Evolutionary conservation across 2,113 vertebrate species (phyloP), one percentile per base, ranked within the genome.

Genomic region (Apeltes quadracus): DNA sequence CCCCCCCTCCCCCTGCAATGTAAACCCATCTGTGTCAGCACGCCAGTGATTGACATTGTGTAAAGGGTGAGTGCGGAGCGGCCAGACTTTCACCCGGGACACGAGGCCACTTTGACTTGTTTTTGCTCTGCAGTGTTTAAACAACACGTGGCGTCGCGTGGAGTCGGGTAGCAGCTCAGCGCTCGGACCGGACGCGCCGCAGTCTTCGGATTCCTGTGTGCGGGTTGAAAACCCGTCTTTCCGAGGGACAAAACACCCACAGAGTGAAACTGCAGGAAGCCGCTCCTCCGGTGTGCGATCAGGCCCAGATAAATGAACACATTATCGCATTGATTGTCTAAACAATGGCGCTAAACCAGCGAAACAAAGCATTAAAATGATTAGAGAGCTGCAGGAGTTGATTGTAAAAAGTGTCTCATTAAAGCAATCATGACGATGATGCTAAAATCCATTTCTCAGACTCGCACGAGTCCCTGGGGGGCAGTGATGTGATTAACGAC

Each of bases 141-240:
- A 29, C 29, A 29, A 29, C 29, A 50, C 11, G 10, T 5, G 4
- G 61, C 22, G 61, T 55, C 4, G 29, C 48, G 63, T 25, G 15
- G 63, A 82, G 78, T 57, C 56, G 78, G 56, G 68, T 64, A 46
- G 58, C 61, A 56, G 61, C 61, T 61, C 59, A 15, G 76, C 4
- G 0, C 67, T 78, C 67, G 25, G 86, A 87, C 83, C 67, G 64
- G 78, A 88, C 44, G 56, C 61, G 75, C 67, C 64, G 79, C 84
- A 77, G 84, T 85, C 82, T 85, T 25, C 32, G 71, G 69, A 87
- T 89, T 81, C 78, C 82, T 85, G 48, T 57, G 43, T 50, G 61
- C 29, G 29, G 29, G 61, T 44, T 56, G 55, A 61, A 61, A 61
- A 73, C 67, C 54, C 84, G 59, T 58, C 27, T 83, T 29, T 39